Conservation (phyloP, 2,888 invertebrate genomes). For the Idaea dimidiata region DNA sequence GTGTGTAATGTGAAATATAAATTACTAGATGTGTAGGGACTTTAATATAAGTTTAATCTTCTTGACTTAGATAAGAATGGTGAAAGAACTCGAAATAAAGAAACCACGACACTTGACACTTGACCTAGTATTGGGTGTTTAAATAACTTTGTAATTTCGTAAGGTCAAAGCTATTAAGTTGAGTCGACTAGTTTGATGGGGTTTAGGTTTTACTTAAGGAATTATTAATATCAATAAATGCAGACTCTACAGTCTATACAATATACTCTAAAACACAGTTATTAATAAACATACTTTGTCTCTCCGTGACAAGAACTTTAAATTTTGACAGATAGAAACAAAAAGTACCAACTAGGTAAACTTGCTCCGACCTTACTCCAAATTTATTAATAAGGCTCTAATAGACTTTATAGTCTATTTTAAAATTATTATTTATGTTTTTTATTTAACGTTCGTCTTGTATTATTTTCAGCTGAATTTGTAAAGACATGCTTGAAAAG, state of each 20-base stretch:
- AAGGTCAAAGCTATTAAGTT: background rate
- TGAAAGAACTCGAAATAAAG: background rate
- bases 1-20: background rate
- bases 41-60: too few relatives aligned
- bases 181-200: background rate
- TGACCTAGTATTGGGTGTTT: background rate
- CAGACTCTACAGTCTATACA: too few relatives aligned
- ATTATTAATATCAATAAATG: too few relatives aligned
- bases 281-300: too few relatives aligned
- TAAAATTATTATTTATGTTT: background rate
- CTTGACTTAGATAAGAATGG: background rate
- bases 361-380: too few relatives aligned
- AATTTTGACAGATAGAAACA: too few relatives aligned
- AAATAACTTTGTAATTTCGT: background rate
- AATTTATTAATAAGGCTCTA: too few relatives aligned
- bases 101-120: background rate
- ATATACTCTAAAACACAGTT: too few relatives aligned
- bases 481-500: constrained; percentile 84
- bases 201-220: too few relatives aligned
- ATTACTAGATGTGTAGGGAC: background rate
- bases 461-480: constrained; percentile 82
- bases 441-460: background rate
- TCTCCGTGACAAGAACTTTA: too few relatives aligned
- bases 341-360: too few relatives aligned
- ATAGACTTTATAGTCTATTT: too few relatives aligned